Evolutionary conservation across 2,113 vertebrate genomes (phyloP), one percentile per base, ranked within the genome.

Genomic region (Poeciliopsis retropinna): DNA sequence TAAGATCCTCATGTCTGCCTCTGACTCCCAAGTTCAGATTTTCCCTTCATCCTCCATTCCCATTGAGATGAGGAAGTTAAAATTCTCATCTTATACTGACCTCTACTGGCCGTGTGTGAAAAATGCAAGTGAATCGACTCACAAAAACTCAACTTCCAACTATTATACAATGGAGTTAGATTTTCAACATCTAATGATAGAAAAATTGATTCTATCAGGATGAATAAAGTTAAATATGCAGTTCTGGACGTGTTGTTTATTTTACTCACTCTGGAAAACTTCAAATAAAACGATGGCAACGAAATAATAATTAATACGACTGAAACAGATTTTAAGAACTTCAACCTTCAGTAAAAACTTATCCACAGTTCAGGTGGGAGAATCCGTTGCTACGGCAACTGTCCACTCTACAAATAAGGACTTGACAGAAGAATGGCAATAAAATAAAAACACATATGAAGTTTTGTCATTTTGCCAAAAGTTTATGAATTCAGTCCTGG

Each of bases 91-190:
- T 30, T 8, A 39, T 51, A 66, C 79, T 89, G 89, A 71, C 85
- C 83, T 84, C 87, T 89, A 28, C 74, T 63, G 88, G 82, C 14
- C 32, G 25, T 10, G 64, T 25, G 11, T n/a, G 31, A 70, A 30
- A 41, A 81, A 29, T 82, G 61, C 87, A 67, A 54, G 19, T 54
- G 17, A 9, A 54, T 54, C 22, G 2, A 17, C 9, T 54, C 19
- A 54, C 14, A 9, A 54, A 54, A 54, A 54, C 19, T 54, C 47
- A n/a, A 9, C 2, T 6, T 19, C 5, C 17, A 47, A 54, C 51
- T 22, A 54, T 25, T 25, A 22, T 9, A 54, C 22, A 4, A 19
- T 7, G 17, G 17, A 19, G 17, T 57, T 57, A n/a, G 22, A 57
- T n/a, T 57, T 57, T 7, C 22, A 22, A 57, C 2, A 57, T n/a